A percentile compares a stretch with the other conserved stretches of the same genome.
Evolutionary conservation across 2,113 vertebrate genomes (phyloP).

Genomic region (Otocyon megalotis): DNA sequence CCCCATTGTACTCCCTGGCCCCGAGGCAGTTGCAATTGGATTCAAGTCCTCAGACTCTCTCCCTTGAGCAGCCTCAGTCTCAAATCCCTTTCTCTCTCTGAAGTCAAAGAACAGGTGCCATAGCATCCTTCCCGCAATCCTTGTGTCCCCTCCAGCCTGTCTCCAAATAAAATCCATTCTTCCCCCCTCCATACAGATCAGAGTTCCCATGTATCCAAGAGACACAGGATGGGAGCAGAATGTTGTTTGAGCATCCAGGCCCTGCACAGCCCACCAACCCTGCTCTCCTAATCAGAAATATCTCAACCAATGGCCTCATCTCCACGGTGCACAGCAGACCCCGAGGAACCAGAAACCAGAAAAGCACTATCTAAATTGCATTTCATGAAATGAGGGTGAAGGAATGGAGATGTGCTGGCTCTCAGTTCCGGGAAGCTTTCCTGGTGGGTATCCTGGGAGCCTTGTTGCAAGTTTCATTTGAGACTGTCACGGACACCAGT

Average conservation of each 20-base stretch:
- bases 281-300: not conserved
- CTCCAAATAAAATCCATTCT: not conserved
- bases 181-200: not conserved
- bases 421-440: not conserved
- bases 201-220: not conserved
- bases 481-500: not conserved
- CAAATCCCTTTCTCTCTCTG: not conserved
- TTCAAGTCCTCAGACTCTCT: not conserved
- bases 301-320: not conserved
- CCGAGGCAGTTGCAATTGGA: not conserved
- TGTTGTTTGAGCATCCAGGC: accelerated
- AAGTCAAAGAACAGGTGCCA: not conserved
- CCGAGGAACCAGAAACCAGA: not conserved
- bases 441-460: not conserved
- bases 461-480: not conserved
- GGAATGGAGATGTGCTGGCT: not conserved
- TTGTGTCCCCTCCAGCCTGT: not conserved
- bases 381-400: not conserved
- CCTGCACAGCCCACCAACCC: not conserved
- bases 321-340: not conserved
- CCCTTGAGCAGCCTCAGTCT: not conserved
- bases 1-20: not conserved
- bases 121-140: not conserved
- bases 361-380: not conserved
- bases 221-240: not conserved